Evolutionary conservation across 2,113 vertebrate species (phyloP).

Genomic region (Pterophyllum scalare): DNA sequence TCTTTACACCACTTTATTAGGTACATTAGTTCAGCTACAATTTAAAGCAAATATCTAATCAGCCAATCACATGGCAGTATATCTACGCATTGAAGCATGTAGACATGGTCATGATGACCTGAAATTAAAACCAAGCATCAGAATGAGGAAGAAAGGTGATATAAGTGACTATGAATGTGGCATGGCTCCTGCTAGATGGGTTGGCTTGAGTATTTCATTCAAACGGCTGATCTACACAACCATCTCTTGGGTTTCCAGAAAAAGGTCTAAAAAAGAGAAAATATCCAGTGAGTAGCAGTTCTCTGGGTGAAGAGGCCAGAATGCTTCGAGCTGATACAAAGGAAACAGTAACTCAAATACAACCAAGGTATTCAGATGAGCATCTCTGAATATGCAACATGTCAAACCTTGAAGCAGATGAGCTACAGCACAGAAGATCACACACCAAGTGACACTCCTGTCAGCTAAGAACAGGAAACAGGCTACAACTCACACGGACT

Average conservation of each 20-base stretch:
- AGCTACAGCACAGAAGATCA: neutral
- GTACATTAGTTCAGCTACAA: neutral
- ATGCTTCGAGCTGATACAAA: neutral
- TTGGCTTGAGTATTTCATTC: neutral
- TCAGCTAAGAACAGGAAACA: too few species aligned
- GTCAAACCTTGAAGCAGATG: neutral
- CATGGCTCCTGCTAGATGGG: neutral
- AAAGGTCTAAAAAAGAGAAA: neutral
- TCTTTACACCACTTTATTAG: neutral
- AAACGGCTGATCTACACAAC: neutral
- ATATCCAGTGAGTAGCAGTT: neutral
- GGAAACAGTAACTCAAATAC: neutral
- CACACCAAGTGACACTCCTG: neutral
- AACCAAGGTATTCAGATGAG: neutral
- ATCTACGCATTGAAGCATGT: neutral
- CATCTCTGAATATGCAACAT: neutral
- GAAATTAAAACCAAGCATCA: neutral
- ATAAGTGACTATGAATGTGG: neutral
- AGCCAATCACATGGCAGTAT: neutral
- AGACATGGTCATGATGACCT: neutral
- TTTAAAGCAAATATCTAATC: neutral
- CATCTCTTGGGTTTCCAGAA: neutral
- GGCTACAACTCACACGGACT: too few species aligned
- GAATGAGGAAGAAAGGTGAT: neutral
- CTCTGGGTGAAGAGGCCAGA: neutral